These are phyloP conservation scores for Poeciliopsis prolifica DNA, from an alignment of 2,113 vertebrate genomes.

Conservation along the genomic window DNA sequence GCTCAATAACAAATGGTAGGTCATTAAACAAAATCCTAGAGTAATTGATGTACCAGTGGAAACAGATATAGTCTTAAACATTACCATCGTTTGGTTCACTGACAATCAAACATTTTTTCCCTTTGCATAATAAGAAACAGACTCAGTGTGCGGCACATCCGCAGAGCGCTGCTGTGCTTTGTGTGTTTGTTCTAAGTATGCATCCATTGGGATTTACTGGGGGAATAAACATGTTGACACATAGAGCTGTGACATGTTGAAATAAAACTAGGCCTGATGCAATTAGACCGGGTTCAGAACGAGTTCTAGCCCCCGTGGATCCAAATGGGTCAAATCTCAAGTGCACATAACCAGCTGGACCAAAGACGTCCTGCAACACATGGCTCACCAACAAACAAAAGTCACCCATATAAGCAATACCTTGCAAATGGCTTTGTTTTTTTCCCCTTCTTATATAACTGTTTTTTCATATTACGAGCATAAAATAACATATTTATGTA, in stretches of 20 bases:
- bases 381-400: neutral
- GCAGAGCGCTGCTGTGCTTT: conserved; percentile 7
- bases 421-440: too few species aligned
- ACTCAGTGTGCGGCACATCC: neutral
- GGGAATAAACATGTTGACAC: conserved; percentile 6
- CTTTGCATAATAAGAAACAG: conserved; percentile 1
- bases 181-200: conserved; percentile 18
- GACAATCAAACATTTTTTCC: conserved; percentile 5
- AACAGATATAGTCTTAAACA: neutral
- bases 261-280: conserved; percentile 2
- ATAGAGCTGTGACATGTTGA: neutral
- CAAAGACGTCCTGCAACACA: neutral
- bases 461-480: too few species aligned
- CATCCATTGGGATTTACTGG: conserved; percentile 21
- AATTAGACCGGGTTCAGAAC: neutral
- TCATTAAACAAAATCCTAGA: neutral
- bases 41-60: neutral
- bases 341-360: conserved; percentile 4
- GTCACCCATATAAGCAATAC: too few species aligned
- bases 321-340: neutral
- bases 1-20: neutral
- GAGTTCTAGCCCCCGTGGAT: neutral
- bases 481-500: neutral
- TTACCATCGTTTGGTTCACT: neutral
- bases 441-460: too few species aligned